Base-by-base conservation (phyloP, 2,888 invertebrate genomes). In the Habroteleia sp. region DNA sequence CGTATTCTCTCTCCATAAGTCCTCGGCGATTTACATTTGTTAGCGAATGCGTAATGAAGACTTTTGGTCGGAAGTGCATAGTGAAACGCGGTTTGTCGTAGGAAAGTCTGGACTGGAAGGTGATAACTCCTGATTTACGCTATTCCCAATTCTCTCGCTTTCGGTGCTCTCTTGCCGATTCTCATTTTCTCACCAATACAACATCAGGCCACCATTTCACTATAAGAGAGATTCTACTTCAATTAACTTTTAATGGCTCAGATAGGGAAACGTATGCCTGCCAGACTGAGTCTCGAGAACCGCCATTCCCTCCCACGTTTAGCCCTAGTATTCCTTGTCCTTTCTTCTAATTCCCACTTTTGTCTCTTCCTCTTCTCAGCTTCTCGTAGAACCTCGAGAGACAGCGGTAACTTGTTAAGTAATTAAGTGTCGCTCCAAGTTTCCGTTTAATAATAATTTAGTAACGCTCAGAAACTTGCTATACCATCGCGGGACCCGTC, bases 201-300 rank as follows among this genome's bases (percentile, higher is more conserved):
- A 74, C 48, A 56, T 37, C 68, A 46, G 31, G 42, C 60, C 23
- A 44, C 77, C 71, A 78, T 76, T 76, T 66, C 73, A 77, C 76
- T 74, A 56, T 68, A 76, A 77, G 80, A 77, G 79, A 79, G 80
- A 82, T 84, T 83, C 81, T 82, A 82, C 82, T 84, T 83, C 83
- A 84, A 83, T 84, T 84, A 84, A 85, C 83, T 84, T 84, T 84
- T 84, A 83, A 83, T 83, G 82, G 82, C 78, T 76, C 79, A 83
- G 83, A 84, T 84, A 83, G 83, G 82, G 81, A 83, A 83, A 84
- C 84, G 82, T 83, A 83, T 83, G 83, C 80, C 81, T 79, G 78
- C 78, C 80, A 68, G 68, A 48, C 66, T 31, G 48, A 56, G 25
- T 66, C 75, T 79, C 77, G 74, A 58, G 56, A 77, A 77, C 72